Evolutionary conservation across 1,140 invertebrate species (phyloP).

Genomic region (Drosophila funebris): DNA sequence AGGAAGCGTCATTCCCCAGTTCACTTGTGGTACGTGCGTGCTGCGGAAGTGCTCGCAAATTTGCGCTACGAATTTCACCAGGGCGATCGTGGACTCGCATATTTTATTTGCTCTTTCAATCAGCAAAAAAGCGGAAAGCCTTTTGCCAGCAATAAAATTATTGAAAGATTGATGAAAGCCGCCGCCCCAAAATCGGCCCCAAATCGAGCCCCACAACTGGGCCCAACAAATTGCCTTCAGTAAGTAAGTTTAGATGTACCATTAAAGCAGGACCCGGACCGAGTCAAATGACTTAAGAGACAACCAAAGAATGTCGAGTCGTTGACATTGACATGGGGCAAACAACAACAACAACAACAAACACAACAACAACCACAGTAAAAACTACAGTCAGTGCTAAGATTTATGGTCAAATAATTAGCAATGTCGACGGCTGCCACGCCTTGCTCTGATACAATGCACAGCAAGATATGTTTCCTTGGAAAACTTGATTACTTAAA

Average conservation of each 20-base stretch:
- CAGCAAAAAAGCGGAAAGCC: slow-evolving; percentile 54
- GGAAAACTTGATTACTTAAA: neutral
- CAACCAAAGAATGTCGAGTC: slow-evolving; percentile 23
- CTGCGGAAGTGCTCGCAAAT: slow-evolving; percentile 68
- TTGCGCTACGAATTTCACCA: slow-evolving; percentile 65
- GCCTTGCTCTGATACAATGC: slow-evolving; percentile 23
- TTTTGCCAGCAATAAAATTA: slow-evolving; percentile 49
- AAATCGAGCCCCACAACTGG: no score
- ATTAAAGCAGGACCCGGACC: neutral
- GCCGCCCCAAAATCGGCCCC: slow-evolving; percentile 3
- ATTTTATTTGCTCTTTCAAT: slow-evolving; percentile 76
- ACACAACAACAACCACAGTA: slow-evolving; percentile 1
- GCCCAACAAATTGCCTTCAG: slow-evolving; percentile 21
- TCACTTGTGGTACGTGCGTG: slow-evolving; percentile 56
- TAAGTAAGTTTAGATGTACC: slow-evolving; percentile 35
- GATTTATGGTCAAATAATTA: slow-evolving; percentile 61
- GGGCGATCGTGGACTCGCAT: slow-evolving; percentile 67
- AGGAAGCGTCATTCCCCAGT: neutral
- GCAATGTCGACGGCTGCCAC: slow-evolving; percentile 26
- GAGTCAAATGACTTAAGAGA: slow-evolving; percentile 14
- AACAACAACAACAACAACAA: slow-evolving; percentile 14
- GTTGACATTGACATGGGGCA: slow-evolving; percentile 47
- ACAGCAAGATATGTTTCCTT: neutral
- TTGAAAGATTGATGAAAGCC: slow-evolving; percentile 45
- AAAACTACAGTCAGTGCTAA: slow-evolving; percentile 29